Evolutionary conservation across 2,888 invertebrate genomes (phyloP).

Genomic region (Rotaria sp.): DNA sequence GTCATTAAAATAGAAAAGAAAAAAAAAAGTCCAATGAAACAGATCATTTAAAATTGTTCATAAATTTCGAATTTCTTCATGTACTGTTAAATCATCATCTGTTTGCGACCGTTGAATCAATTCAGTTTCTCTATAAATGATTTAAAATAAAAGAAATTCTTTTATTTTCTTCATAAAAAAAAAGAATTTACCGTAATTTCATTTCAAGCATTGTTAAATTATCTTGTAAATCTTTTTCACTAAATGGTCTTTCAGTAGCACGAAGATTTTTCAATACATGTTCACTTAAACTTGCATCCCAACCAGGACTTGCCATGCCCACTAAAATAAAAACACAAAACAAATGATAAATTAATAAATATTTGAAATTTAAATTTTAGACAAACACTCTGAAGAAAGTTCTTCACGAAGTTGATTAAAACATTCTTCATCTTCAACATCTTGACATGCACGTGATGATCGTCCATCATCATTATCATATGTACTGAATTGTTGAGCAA

Average conservation of each 20-base stretch:
- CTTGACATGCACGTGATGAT: slow-evolving; percentile 36
- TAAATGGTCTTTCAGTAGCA: neutral
- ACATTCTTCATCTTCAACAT: slow-evolving; percentile 35
- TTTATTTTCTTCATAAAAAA: neutral
- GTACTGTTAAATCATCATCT: neutral
- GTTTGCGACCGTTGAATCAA: neutral
- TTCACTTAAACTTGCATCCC: slow-evolving; percentile 29
- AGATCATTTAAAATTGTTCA: neutral
- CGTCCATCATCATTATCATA: slow-evolving; percentile 40
- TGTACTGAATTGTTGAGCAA: slow-evolving; percentile 30
- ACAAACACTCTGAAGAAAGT: slow-evolving; percentile 27
- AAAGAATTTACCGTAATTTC: neutral
- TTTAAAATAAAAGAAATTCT: too few relatives aligned
- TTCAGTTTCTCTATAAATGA: neutral
- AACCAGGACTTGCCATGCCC: neutral
- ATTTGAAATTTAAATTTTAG: neutral
- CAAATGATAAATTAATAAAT: too few relatives aligned
- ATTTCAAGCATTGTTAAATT: neutral
- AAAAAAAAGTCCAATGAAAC: neutral
- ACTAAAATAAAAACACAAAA: neutral
- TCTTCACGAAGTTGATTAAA: slow-evolving; percentile 36
- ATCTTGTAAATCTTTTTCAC: slow-evolving; percentile 14
- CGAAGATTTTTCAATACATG: slow-evolving; percentile 18
- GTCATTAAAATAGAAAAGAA: neutral
- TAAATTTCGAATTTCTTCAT: slow-evolving; percentile 26